A percentile compares a stretch with the other conserved stretches of the same genome.
Evolutionary conservation across 2,888 invertebrate species (phyloP).

Genomic region (Acleris sparsana): DNA sequence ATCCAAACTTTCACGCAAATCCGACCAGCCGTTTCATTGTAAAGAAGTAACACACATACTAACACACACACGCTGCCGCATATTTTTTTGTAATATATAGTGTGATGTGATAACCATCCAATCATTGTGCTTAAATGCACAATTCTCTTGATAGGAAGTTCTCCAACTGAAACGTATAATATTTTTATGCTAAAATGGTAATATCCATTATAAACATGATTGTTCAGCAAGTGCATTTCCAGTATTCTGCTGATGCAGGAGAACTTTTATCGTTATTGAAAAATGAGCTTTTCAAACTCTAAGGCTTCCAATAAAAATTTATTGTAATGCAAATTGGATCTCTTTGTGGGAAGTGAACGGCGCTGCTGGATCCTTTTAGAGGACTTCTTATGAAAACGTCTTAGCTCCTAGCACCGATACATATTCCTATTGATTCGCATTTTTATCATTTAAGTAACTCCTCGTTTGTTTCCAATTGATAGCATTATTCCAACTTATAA

Average conservation of each 20-base stretch:
- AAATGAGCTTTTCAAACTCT: conserved; percentile 56
- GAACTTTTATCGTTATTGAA: conserved; percentile 52
- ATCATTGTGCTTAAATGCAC: too few relatives aligned
- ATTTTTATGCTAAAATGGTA: not conserved
- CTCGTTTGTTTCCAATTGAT: too few relatives aligned
- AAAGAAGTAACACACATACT: too few relatives aligned
- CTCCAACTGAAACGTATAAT: not conserved
- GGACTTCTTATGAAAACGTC: conserved; percentile 48
- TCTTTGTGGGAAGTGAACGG: conserved; percentile 58
- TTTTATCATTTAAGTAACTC: too few relatives aligned
- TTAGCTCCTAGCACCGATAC: conserved; percentile 36
- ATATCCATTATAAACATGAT: conserved; percentile 14
- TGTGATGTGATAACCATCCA: too few relatives aligned
- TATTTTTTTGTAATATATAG: too few relatives aligned
- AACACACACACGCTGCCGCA: too few relatives aligned
- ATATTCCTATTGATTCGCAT: too few relatives aligned
- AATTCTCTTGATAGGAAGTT: too few relatives aligned
- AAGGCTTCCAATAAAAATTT: conserved; percentile 70
- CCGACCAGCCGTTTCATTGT: too few relatives aligned
- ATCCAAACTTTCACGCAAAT: too few relatives aligned
- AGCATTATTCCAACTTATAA: too few relatives aligned
- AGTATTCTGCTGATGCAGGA: conserved; percentile 39
- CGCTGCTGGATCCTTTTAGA: conserved; percentile 61
- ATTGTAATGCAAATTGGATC: conserved; percentile 80
- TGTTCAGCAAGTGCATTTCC: conserved; percentile 30